Percentiles rank a stretch among this genome's conserved stretches.
Conservation (phyloP, 1,140 invertebrate genomes). For the Liolophura sinensis region DNA sequence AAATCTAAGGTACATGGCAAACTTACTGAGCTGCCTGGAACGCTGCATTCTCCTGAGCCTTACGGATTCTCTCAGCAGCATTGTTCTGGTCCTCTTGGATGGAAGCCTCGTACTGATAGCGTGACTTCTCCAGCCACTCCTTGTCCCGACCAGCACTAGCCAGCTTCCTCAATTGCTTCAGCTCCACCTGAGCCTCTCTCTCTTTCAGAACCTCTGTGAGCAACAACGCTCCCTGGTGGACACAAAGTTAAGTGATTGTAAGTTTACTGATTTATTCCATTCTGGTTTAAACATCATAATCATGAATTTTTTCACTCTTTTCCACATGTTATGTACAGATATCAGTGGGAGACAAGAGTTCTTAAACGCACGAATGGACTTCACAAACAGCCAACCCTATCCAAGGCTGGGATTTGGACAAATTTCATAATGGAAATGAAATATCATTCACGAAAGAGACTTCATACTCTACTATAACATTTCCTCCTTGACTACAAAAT, state of each 20-base stretch:
- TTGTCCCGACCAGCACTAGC: constrained; percentile 42
- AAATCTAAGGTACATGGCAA: not conserved
- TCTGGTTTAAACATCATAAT: too few species aligned
- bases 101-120: constrained; percentile 42
- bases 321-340: too few species aligned
- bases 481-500: too few species aligned
- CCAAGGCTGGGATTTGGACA: too few species aligned
- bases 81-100: constrained; percentile 47
- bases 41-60: constrained; percentile 31
- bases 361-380: too few species aligned
- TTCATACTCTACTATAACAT: too few species aligned
- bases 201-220: constrained; percentile 59
- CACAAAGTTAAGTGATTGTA: not conserved
- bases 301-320: too few species aligned
- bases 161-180: constrained; percentile 46
- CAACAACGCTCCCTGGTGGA: constrained; percentile 53
- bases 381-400: too few species aligned
- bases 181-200: constrained; percentile 58
- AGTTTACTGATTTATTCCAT: not conserved
- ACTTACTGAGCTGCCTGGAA: constrained; percentile 55
- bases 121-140: constrained; percentile 32
- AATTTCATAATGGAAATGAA: too few species aligned
- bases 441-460: too few species aligned
- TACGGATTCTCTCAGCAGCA: constrained; percentile 32
- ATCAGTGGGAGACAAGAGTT: too few species aligned